These are phyloP conservation scores for Sinocyclocheilus rhinocerous DNA, from an alignment of 2,113 vertebrate genomes.

Conservation along the genomic window DNA sequence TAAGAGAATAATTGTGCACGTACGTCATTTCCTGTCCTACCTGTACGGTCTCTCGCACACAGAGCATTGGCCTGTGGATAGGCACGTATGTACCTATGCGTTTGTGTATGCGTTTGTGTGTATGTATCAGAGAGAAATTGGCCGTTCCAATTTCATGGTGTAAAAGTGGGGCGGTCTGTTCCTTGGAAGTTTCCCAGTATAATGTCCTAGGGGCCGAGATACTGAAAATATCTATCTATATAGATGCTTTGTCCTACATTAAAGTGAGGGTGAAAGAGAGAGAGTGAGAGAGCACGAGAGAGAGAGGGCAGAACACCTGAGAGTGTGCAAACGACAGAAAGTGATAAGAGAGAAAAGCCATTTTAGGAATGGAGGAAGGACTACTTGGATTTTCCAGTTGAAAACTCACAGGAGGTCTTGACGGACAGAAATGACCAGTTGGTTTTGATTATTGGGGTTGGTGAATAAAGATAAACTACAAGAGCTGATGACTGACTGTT, in stretches of 20 bases:
- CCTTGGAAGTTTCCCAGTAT: constrained; percentile 83
- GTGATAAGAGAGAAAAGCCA: constrained; percentile 40
- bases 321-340: constrained; percentile 36
- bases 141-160: constrained; percentile 77
- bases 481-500: background rate
- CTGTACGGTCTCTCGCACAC: background rate
- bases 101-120: constrained; percentile 41
- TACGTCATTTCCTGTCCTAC: background rate
- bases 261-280: constrained; percentile 56
- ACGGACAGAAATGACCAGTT: background rate
- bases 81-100: constrained; percentile 41
- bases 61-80: background rate
- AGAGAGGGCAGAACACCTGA: constrained; percentile 56
- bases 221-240: constrained; percentile 82
- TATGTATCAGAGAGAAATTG: constrained; percentile 69
- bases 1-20: background rate
- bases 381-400: background rate
- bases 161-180: constrained; percentile 82
- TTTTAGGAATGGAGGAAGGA: background rate
- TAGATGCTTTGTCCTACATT: constrained; percentile 79
- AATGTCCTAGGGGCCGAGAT: constrained; percentile 80
- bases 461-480: background rate
- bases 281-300: constrained; percentile 21
- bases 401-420: background rate
- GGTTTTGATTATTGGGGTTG: background rate